These are phyloP conservation scores for Etia nguti DNA, from an alignment of 2,113 vertebrate genomes.

Conservation along the genomic window DNA sequence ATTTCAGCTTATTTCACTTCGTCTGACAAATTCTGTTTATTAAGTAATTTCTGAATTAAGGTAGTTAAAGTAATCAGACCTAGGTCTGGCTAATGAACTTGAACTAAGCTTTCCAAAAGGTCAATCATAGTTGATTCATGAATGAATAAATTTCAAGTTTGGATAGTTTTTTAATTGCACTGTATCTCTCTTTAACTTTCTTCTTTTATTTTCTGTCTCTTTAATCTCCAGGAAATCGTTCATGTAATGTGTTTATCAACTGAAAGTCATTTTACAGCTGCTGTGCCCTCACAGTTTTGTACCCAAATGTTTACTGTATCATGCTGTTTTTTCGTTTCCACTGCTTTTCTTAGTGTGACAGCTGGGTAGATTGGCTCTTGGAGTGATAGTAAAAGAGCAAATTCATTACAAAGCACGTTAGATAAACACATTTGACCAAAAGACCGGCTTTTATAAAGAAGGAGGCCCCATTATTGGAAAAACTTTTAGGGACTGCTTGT, in stretches of 20 bases:
- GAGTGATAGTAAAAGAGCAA: conserved; percentile 21
- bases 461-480: conserved; percentile 9
- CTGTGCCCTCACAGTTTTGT: background rate
- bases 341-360: conserved; percentile 6
- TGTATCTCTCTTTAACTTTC: background rate
- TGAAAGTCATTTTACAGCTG: background rate
- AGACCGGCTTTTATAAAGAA: background rate
- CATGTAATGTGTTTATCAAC: background rate
- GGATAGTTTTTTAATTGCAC: background rate
- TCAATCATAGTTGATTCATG: background rate
- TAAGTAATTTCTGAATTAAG: background rate
- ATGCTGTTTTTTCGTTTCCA: conserved; percentile 17
- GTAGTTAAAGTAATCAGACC: background rate
- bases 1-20: background rate
- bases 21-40: background rate
- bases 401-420: conserved; percentile 32
- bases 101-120: background rate
- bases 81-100: background rate
- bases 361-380: conserved; percentile 8
- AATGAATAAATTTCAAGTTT: background rate
- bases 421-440: conserved; percentile 42
- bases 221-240: background rate
- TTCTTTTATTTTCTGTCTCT: background rate
- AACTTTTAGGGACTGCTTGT: conserved; percentile 41
- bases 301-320: conserved; percentile 21